Conservation (phyloP, 2,113 vertebrate species). For the Mola mola region DNA sequence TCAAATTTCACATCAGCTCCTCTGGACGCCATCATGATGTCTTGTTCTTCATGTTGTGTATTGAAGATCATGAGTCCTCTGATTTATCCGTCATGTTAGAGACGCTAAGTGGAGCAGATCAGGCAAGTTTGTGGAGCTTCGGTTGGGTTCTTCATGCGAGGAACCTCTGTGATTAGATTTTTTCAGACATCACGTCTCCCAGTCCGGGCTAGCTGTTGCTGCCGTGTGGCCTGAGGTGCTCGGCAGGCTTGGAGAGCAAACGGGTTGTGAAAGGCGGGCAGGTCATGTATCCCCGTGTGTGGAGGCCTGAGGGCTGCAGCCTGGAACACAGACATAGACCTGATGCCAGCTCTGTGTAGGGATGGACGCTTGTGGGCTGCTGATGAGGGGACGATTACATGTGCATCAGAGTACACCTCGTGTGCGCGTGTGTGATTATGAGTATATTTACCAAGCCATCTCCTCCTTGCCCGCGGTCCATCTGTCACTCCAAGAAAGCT, state of each 20-base stretch:
- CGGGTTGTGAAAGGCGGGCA: slow-evolving; percentile 46
- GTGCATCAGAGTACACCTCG: not conserved
- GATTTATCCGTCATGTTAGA: too few species aligned
- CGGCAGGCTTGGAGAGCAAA: slow-evolving; percentile 30
- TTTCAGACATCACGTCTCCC: not conserved
- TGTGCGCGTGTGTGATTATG: slow-evolving; percentile 14
- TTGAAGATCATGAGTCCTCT: too few species aligned
- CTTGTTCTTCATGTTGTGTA: too few species aligned
- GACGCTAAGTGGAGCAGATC: too few species aligned
- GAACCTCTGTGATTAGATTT: slow-evolving; percentile 6
- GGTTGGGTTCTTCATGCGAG: too few species aligned
- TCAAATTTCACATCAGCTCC: too few species aligned
- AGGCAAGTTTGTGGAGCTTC: too few species aligned
- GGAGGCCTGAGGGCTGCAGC: slow-evolving; percentile 2
- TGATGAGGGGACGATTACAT: slow-evolving; percentile 9
- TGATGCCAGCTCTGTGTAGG: not conserved
- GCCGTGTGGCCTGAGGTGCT: slow-evolving; percentile 11
- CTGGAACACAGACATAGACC: slow-evolving; percentile 1
- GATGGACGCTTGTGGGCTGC: not conserved
- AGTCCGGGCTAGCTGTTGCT: not conserved
- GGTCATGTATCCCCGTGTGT: slow-evolving; percentile 14
- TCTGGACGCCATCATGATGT: too few species aligned
- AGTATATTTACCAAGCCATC: slow-evolving; percentile 39
- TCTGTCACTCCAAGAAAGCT: slow-evolving; percentile 60
- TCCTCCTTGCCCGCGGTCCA: slow-evolving; percentile 31